These are phyloP conservation scores for Himalopsyche anomala DNA, from an alignment of 2,888 invertebrate genomes.

Conservation along the genomic window DNA sequence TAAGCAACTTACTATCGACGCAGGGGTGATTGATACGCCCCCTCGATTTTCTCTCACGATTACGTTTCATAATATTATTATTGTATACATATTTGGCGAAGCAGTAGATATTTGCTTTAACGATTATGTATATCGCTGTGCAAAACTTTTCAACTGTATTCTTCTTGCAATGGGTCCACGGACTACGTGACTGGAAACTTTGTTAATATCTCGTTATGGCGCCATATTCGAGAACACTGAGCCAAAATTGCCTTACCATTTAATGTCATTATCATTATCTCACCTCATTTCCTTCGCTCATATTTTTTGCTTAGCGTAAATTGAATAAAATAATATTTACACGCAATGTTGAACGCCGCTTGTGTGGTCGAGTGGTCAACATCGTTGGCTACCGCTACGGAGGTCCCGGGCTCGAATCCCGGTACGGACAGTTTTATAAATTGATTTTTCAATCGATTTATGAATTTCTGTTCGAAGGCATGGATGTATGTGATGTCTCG, in stretches of 20 bases:
- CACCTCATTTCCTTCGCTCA: no score
- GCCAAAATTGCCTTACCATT: background rate
- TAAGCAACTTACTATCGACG: background rate
- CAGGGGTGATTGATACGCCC: background rate
- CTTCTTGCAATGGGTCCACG: background rate
- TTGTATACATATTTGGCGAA: background rate
- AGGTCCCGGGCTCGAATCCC: no score
- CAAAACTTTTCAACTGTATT: constrained; percentile 15
- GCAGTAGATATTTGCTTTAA: background rate
- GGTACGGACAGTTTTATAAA: no score
- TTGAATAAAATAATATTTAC: background rate
- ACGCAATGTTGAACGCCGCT: no score
- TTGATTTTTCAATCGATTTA: no score
- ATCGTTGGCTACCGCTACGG: no score
- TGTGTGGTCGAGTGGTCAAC: no score
- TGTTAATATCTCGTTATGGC: background rate
- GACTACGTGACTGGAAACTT: background rate
- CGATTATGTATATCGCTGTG: background rate
- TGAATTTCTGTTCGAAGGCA: no score
- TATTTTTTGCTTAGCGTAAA: background rate
- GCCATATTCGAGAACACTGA: background rate
- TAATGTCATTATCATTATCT: background rate
- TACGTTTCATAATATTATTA: background rate
- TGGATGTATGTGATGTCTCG: no score
- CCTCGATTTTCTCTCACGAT: background rate